Conservation (phyloP, 2,797 vertebrate genomes). For the Poeciliopsis paucimaculata region DNA sequence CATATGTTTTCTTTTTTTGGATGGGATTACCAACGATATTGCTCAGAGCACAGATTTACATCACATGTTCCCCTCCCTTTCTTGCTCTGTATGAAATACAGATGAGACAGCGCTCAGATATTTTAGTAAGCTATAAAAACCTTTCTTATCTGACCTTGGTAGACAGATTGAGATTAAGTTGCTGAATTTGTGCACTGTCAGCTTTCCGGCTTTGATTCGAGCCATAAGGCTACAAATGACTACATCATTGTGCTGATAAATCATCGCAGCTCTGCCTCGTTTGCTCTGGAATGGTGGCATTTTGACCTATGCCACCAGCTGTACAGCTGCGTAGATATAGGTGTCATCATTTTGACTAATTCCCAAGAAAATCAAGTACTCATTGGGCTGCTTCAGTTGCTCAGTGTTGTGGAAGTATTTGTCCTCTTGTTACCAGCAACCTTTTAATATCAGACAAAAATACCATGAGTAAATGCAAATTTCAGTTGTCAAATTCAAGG, state of each 20-base stretch:
- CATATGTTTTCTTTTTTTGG: not conserved
- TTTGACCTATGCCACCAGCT: not conserved
- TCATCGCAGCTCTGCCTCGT: slow-evolving; percentile 22
- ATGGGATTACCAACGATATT: slow-evolving; percentile 6
- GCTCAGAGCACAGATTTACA: slow-evolving; percentile 24
- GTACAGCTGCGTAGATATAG: slow-evolving; percentile 2
- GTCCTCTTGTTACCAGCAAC: not conserved
- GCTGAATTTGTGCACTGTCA: slow-evolving; percentile 53
- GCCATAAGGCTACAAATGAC: slow-evolving; percentile 57
- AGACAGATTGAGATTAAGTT: slow-evolving; percentile 45
- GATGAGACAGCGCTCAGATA: slow-evolving; percentile 50
- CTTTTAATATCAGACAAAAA: not conserved
- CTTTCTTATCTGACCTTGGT: slow-evolving; percentile 51
- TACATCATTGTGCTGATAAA: slow-evolving; percentile 48
- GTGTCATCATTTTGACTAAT: slow-evolving; percentile 7
- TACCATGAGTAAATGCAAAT: not conserved
- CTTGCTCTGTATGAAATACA: slow-evolving; percentile 52
- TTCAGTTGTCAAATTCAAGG: not conserved
- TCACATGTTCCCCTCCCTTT: slow-evolving; percentile 31
- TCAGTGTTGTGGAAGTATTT: slow-evolving; percentile 26
- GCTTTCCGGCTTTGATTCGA: slow-evolving; percentile 35
- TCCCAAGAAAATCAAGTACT: slow-evolving; percentile 5
- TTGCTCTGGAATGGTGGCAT: slow-evolving; percentile 34
- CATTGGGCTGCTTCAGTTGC: not conserved
- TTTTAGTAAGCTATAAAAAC: slow-evolving; percentile 46